These are phyloP conservation scores for Ardeotis arabs DNA, from an alignment of 2,113 vertebrate species.

Conservation along the genomic window DNA sequence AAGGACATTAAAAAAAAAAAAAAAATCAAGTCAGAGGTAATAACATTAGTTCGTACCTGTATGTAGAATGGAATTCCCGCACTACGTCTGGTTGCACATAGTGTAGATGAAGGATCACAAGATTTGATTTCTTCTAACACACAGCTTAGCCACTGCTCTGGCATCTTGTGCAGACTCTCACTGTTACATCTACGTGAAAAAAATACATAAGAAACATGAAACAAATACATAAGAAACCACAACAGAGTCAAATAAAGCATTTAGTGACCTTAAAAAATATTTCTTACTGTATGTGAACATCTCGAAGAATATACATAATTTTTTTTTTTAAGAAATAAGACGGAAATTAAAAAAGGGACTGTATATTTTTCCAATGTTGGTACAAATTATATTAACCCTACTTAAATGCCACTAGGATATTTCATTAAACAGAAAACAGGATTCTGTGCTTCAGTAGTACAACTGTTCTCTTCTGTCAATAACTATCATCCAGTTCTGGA, in stretches of 20 bases:
- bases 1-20: not conserved
- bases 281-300: not conserved
- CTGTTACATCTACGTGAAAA: conserved; percentile 79
- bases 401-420: not conserved
- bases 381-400: not conserved
- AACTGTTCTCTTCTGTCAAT: not conserved
- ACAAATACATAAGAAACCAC: not conserved
- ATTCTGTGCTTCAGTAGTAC: not conserved
- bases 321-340: not conserved
- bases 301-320: not conserved
- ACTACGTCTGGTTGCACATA: conserved; percentile 94
- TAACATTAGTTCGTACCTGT: conserved; percentile 79
- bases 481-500: not conserved
- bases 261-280: not conserved
- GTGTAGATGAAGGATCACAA: conserved; percentile 89
- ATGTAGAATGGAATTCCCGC: conserved; percentile 97
- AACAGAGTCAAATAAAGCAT: not conserved
- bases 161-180: conserved; percentile 82
- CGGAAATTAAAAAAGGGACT: not conserved
- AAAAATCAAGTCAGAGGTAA: not conserved
- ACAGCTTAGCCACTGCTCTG: conserved; percentile 84
- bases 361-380: not conserved
- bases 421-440: not conserved
- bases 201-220: not conserved
- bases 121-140: conserved; percentile 91